Evolutionary conservation across 2,113 vertebrate genomes (phyloP), one percentile per base, ranked within the genome.

Genomic region (Gnathonemus longibarbis): DNA sequence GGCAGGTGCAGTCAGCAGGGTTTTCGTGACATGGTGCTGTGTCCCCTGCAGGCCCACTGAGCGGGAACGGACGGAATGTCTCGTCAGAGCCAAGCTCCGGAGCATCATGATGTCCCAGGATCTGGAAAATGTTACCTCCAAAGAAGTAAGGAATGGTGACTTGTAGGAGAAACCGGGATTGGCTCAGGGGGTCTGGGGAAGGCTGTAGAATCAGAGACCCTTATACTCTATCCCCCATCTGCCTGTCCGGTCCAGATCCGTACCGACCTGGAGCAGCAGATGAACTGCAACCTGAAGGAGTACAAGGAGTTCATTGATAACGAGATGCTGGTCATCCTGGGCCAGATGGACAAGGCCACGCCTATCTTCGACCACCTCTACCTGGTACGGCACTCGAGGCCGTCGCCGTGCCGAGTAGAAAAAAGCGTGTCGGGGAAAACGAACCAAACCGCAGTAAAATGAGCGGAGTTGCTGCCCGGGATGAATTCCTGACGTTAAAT

Each of bases 271-370:
- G 87, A 90, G 96, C 97, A 98, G 35, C 97, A 99, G 89, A 98
- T 99, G 97, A 99, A 96, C 92, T 98, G 97, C 89, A 99, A 97
- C 94, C 94, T 99, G 93, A 98, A 96, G 70, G 98, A 99, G 90
- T 99, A 98, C 95, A 99, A 99, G 92, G 98, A 98, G 93, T 99
- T 99, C 53, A 99, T 99, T n/a, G 98, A 99, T 96, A 99, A 99
- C 0, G 98, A 99, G 94, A 99, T 99, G 97, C 96, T 99, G 35
- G 94, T 99, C 8, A 98, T 99, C 93, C 94, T 99, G 92, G 98
- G 98, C 3, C 98, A 99, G 95, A 99, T 99, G 98, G 98, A 99
- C 95, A 99, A 99, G 91, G 96, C 98, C 8, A 98, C 98, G 2
- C 97, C 97, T 45, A 98, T 99, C 93, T 99, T 99, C 62, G 98